A percentile compares a stretch with the other conserved stretches of the same genome.
Evolutionary conservation across 2,888 invertebrate genomes (phyloP).

Genomic region (Parochlus steinenii): DNA sequence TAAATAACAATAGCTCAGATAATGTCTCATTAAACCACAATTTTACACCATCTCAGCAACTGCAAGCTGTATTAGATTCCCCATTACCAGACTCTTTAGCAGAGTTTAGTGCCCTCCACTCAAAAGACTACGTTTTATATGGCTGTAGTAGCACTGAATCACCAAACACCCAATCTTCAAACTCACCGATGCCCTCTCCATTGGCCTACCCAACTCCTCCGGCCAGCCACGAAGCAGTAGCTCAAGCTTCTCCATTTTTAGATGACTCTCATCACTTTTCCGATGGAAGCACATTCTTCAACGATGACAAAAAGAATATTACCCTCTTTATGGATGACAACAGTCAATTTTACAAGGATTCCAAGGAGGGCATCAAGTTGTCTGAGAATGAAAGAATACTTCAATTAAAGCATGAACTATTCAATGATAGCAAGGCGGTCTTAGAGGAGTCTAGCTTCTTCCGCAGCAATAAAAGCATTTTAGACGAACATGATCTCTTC

Average conservation of each 20-base stretch:
- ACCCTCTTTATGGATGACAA: slow-evolving; percentile 20
- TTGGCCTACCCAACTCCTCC: slow-evolving; percentile 77
- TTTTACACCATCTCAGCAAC: slow-evolving; percentile 24
- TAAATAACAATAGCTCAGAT: slow-evolving; percentile 32
- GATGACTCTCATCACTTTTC: slow-evolving; percentile 27
- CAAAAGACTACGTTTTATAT: slow-evolving; percentile 32
- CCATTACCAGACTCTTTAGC: slow-evolving; percentile 64
- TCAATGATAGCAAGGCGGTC: slow-evolving; percentile 21
- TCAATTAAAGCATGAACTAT: slow-evolving; percentile 23
- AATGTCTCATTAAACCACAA: slow-evolving; percentile 13
- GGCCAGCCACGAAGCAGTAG: slow-evolving; percentile 62
- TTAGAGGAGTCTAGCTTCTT: slow-evolving; percentile 23
- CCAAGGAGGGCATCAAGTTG: slow-evolving; percentile 18
- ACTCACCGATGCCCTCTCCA: slow-evolving; percentile 48
- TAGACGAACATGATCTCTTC: slow-evolving; percentile 10
- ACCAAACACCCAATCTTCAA: slow-evolving; percentile 30
- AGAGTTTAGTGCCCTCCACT: slow-evolving; percentile 67
- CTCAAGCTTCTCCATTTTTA: slow-evolving; percentile 30
- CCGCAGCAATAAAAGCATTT: slow-evolving; percentile 13
- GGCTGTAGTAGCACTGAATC: slow-evolving; percentile 27
- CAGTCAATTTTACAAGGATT: slow-evolving; percentile 21
- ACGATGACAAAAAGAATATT: slow-evolving; percentile 22
- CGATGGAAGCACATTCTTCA: slow-evolving; percentile 27
- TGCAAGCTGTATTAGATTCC: slow-evolving; percentile 61
- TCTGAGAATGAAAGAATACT: slow-evolving; percentile 28